phyloP scores from a whole-genome alignment of 1,140 invertebrate genomes.

The Lamellibrachia luymesi region DNA sequence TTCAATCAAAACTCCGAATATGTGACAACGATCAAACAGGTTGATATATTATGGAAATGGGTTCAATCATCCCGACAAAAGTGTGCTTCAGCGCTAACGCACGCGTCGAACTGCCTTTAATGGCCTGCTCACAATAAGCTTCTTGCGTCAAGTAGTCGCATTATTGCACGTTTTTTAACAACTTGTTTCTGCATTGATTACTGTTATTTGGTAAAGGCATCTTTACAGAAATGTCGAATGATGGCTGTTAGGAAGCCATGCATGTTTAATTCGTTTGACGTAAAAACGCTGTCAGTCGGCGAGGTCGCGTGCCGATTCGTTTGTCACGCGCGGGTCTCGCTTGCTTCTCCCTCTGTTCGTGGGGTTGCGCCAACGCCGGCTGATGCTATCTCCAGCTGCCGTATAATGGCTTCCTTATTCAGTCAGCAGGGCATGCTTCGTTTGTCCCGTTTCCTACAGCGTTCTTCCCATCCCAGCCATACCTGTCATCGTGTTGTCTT shows the following conservation, averaged over 20 bases:
- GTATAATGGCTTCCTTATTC: neutral
- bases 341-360: neutral
- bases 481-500: neutral
- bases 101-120: neutral
- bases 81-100: neutral
- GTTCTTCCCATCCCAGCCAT: neutral
- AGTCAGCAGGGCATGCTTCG: neutral
- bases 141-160: neutral
- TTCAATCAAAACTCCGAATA: neutral
- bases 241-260: neutral
- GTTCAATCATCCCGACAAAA: neutral
- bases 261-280: neutral
- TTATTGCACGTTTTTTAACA: neutral
- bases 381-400: neutral
- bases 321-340: neutral
- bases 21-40: neutral
- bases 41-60: neutral
- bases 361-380: neutral
- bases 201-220: neutral
- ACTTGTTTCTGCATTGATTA: neutral
- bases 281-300: neutral
- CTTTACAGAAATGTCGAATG: neutral
- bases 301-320: neutral
- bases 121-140: neutral
- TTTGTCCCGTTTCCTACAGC: neutral